phyloP scores from a whole-genome alignment of 2,797 vertebrate species.

The Saxicola maurus region DNA sequence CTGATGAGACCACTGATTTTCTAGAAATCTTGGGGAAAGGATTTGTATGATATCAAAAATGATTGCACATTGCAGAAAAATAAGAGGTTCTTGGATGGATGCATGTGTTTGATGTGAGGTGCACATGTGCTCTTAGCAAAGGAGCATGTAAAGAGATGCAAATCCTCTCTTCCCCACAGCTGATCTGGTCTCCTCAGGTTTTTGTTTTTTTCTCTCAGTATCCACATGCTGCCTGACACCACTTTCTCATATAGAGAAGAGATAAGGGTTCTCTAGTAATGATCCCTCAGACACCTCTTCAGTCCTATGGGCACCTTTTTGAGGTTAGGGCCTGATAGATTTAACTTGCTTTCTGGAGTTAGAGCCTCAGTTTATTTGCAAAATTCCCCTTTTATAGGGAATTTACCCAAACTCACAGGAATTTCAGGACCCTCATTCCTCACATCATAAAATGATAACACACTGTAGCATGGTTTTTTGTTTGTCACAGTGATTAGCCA shows the following conservation, averaged over 20 bases:
- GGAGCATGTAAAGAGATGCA: accelerated
- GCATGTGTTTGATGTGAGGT: accelerated
- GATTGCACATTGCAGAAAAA: accelerated
- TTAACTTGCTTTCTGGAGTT: background rate
- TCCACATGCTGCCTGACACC: background rate
- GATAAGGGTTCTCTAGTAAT: background rate
- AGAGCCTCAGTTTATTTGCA: background rate
- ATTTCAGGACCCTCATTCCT: background rate
- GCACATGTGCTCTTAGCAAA: accelerated
- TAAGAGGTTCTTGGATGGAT: background rate
- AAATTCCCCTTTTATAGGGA: background rate
- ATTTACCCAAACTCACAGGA: background rate
- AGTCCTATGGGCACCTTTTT: background rate
- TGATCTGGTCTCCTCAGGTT: background rate
- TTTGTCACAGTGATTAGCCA: background rate
- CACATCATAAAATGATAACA: background rate
- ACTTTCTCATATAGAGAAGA: background rate
- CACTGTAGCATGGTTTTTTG: accelerated
- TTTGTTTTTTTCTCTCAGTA: background rate
- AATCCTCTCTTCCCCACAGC: background rate
- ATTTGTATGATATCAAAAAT: background rate
- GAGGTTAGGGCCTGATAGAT: background rate
- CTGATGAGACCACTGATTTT: background rate
- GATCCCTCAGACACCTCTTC: background rate
- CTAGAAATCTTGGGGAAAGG: background rate